phyloP scores from a whole-genome alignment of 1,140 invertebrate species.

The Eriosoma lanigerum region DNA sequence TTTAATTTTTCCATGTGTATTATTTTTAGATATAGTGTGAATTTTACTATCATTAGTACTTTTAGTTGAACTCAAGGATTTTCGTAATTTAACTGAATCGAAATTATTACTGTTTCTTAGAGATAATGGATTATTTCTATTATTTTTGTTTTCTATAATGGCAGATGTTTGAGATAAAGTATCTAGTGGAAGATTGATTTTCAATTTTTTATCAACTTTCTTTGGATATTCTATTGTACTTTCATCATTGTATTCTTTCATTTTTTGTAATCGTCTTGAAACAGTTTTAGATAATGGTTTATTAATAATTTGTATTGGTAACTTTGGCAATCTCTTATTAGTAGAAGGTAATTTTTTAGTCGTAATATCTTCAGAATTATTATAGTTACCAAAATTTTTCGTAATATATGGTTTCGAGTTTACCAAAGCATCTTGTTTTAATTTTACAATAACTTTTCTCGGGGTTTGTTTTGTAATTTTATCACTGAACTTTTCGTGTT shows the following conservation, averaged over 20 bases:
- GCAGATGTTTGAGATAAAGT: neutral
- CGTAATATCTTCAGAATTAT: neutral
- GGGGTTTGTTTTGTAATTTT: neutral
- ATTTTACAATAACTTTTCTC: neutral
- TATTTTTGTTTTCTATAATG: too few relatives aligned
- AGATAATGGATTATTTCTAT: neutral
- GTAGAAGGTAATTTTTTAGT: neutral
- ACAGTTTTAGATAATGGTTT: too few relatives aligned
- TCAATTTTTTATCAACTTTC: too few relatives aligned
- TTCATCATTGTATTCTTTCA: too few relatives aligned
- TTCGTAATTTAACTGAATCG: neutral
- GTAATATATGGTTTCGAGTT: neutral
- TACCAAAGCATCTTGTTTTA: neutral
- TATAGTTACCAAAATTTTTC: neutral
- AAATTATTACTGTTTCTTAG: neutral
- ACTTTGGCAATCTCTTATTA: neutral
- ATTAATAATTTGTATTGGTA: neutral
- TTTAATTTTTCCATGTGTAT: neutral
- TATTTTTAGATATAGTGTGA: neutral
- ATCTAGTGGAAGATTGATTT: neutral
- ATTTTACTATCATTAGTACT: neutral
- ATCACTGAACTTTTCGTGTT: neutral
- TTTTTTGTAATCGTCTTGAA: neutral
- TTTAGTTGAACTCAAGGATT: neutral
- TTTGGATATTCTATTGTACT: neutral